Evolutionary conservation across 2,888 invertebrate genomes (phyloP), one percentile per base, ranked within the genome.

Genomic region (Lamellibrachia columna): DNA sequence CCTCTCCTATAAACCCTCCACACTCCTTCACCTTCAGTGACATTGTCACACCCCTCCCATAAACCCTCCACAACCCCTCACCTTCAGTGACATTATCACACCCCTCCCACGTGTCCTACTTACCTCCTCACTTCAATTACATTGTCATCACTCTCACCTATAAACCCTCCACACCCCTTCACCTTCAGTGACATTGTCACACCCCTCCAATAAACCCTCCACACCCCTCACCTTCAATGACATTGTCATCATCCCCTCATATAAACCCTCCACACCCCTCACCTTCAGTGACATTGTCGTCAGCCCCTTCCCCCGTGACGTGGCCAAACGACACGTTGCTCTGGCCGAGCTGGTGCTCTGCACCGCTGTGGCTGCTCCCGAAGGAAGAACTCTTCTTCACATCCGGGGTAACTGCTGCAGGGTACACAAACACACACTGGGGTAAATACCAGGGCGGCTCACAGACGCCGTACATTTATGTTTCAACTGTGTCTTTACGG

Each of bases 381-480:
- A 95, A 95, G 0, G 96, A 96, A 2, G 95, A 94, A 94, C 95
- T 95, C 93, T 95, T 96, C 92, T 95, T 96, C 53, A 94, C 93
- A 22, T 95, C 95, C 28, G 91, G 94, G 7, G 52, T 53, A 53
- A n/a, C 9, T 90, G 52, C 91, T 91, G 91, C 91, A 28, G 90
- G 15, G 90, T 90, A 90, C n/a, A 75, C 75, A 60, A 11, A 75
- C 11, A 75, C 22, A 75, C 75, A 75, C 75, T 6, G 75, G 75
- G 75, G 75, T 75, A 75, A 75, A 75, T 4, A 75, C 22, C 22
- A 15, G 15, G n/a, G 2, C n/a, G 22, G 22, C 75, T 58, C 11
- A 58, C 58, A 58, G 58, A 22, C 22, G 58, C 58, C 15, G 58
- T 75, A 11, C 22, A 75, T 15, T 15, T 3, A 4, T 22, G 22